Base-by-base conservation (phyloP, 1,140 invertebrate genomes). In the Whitmania pigra region DNA sequence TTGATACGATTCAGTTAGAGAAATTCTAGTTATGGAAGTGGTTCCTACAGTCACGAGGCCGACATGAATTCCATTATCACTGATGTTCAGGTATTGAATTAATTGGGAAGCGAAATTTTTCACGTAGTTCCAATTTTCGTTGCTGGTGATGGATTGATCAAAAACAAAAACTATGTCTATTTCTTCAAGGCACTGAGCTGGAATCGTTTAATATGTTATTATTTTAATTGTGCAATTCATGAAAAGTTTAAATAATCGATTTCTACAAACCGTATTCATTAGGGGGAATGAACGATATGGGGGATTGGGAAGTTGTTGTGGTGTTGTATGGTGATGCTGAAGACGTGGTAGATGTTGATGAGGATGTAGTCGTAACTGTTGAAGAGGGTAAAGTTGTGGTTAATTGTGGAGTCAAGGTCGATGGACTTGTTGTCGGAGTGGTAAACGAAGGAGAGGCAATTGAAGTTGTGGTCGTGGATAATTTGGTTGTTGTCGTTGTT, bases 101-200 rank as follows among this genome's bases (percentile, higher is more conserved):
- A 69, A 27, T 25, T 22, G 20, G 22, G 57, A n/a, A 11, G 68
- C 5, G 49, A 72, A 72, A 27, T 67, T 25, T 31, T 29, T 22
- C 11, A 67, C 67, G 7, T 69, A 60, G 18, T 40, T 17, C 71
- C 71, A 72, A 40, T 72, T 72, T 57, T 72, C 71, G 7, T 20
- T 43, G 36, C 40, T 72, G 60, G 57, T 72, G 18, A 57, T 60
- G 11, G 71, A 72, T 43, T 53, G 53, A 43, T 72, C 71, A n/a
- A 72, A 15, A 25, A 72, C 40, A 55, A 72, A 72, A 68, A 67
- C 63, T 9, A 72, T 15, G 63, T 72, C 71, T 20, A n/a, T 66
- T 49, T 72, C 67, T 25, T 40, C n/a, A 31, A 15, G 13, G 29
- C 71, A 71, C 5, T 27, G 22, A 7, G 53, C 25, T 27, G 29